Conservation (phyloP, 1,140 invertebrate species). For the Streblospio benedicti region DNA sequence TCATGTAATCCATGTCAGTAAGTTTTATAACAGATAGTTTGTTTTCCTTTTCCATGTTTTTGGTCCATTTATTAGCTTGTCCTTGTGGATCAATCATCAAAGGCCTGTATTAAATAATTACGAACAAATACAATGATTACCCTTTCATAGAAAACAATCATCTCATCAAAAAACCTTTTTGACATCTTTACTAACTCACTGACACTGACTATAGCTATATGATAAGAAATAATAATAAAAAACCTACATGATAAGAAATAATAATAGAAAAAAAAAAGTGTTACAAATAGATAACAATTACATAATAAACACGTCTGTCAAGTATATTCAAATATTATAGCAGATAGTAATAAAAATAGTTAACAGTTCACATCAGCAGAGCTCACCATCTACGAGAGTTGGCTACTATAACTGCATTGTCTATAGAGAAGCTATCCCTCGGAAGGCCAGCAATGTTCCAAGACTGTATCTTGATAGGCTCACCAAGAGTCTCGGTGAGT, state of each 20-base stretch:
- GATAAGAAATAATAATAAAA: not conserved
- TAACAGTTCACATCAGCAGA: too few relatives aligned
- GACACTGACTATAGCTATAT: not conserved
- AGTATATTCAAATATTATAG: too few relatives aligned
- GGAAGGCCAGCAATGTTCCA: slow-evolving; percentile 88
- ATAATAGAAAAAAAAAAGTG: too few relatives aligned
- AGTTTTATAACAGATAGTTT: slow-evolving; percentile 40
- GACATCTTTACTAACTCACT: not conserved
- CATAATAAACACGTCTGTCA: too few relatives aligned
- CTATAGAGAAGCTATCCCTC: slow-evolving; percentile 77
- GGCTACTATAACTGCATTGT: slow-evolving; percentile 82
- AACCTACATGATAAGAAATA: not conserved
- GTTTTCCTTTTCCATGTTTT: slow-evolving; percentile 70
- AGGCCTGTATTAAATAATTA: slow-evolving; percentile 43
- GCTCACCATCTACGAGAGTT: slow-evolving; percentile 64
- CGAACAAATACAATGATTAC: too few relatives aligned
- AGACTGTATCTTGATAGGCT: slow-evolving; percentile 63
- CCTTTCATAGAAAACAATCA: slow-evolving; percentile 4
- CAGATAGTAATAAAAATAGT: too few relatives aligned
- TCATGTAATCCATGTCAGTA: slow-evolving; percentile 43
- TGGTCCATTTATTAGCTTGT: slow-evolving; percentile 84
- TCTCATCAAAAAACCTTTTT: not conserved
- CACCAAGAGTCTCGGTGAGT: slow-evolving; percentile 67
- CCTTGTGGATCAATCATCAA: slow-evolving; percentile 92
- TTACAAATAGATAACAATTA: too few relatives aligned